These are phyloP conservation scores for Dendrocopos noguchii DNA, from an alignment of 2,113 vertebrate genomes.

Conservation along the genomic window DNA sequence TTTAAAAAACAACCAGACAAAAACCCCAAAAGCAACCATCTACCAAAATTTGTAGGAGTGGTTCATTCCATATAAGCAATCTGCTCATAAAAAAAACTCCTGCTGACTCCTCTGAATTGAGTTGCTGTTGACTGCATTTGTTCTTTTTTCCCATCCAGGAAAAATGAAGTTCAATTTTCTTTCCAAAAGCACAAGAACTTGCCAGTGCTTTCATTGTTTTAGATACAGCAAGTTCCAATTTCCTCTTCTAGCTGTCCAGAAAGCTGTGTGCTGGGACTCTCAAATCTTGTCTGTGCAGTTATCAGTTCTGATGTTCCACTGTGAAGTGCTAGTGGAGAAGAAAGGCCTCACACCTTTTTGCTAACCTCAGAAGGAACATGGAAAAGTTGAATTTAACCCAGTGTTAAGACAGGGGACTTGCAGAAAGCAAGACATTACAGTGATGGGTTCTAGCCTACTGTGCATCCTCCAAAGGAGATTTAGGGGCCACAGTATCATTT, in stretches of 20 bases:
- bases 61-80: neutral
- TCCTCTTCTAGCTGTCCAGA: neutral
- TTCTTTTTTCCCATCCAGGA: conserved; percentile 19
- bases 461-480: neutral
- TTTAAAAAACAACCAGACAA: neutral
- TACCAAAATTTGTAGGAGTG: neutral
- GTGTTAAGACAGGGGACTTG: neutral
- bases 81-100: neutral
- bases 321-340: neutral
- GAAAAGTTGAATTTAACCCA: neutral
- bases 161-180: conserved; percentile 6
- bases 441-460: neutral
- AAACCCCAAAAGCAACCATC: neutral
- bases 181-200: neutral
- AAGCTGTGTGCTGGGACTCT: neutral
- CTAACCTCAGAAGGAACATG: neutral
- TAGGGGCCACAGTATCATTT: neutral
- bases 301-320: neutral
- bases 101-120: neutral
- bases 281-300: neutral
- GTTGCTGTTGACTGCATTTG: neutral
- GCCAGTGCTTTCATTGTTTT: neutral
- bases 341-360: neutral
- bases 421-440: neutral
- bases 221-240: neutral